A percentile compares a stretch with the other conserved stretches of the same genome.
Conservation (phyloP, 2,797 vertebrate genomes). For the Triplophysa yarkandensis region DNA sequence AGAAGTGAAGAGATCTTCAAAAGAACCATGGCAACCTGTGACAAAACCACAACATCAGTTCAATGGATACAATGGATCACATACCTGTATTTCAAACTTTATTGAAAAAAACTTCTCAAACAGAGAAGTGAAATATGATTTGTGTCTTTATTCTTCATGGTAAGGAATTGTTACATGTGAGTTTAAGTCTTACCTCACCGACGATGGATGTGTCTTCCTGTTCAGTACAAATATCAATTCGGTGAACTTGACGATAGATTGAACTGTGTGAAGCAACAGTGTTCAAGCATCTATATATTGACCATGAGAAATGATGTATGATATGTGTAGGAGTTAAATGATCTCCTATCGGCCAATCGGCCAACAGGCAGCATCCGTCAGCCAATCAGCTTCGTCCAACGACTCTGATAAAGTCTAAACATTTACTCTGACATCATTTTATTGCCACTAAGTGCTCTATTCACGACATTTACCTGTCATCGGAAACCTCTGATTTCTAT, state of each 20-base stretch:
- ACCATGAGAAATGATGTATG: conserved; percentile 77
- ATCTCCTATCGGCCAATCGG: conserved; percentile 78
- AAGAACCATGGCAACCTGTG: conserved; percentile 85
- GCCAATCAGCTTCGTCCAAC: conserved; percentile 69
- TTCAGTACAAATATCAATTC: conserved; percentile 60
- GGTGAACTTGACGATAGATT: conserved; percentile 74
- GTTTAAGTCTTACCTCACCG: conserved; percentile 38
- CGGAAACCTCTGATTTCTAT: conserved; percentile 67
- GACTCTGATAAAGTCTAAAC: conserved; percentile 66
- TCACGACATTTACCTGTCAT: conserved; percentile 78
- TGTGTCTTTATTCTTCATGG: no score
- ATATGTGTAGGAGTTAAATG: conserved; percentile 86
- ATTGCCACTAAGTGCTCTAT: conserved; percentile 75
- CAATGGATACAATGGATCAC: no score
- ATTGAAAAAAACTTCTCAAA: no score
- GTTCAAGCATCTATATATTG: conserved; percentile 82
- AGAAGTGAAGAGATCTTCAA: conserved; percentile 91
- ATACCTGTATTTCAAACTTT: no score
- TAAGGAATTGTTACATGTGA: not conserved
- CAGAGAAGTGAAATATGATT: no score
- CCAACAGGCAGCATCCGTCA: conserved; percentile 56
- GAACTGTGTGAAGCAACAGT: conserved; percentile 70
- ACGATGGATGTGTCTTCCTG: conserved; percentile 20
- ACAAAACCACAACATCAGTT: conserved; percentile 14
- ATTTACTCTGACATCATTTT: conserved; percentile 79